Percentiles rank a stretch among this genome's conserved stretches.
phyloP scores from a whole-genome alignment of 2,113 vertebrate species.

The Noctilio leporinus region DNA sequence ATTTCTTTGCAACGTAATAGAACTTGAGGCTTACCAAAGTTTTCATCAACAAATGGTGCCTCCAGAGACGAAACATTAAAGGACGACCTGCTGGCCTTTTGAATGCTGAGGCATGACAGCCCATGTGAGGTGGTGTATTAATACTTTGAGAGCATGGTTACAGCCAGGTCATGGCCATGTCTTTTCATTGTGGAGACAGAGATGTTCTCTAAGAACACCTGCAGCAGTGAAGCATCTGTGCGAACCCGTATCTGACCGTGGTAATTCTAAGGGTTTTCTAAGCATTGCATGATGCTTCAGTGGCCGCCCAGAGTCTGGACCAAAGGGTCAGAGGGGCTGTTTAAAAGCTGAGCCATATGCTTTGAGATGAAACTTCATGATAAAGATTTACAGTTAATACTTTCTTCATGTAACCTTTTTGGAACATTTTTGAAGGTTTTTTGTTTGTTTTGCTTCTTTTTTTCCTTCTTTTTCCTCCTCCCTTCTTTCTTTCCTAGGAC shows the following conservation, averaged over 20 bases:
- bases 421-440: neutral
- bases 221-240: neutral
- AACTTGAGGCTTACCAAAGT: neutral
- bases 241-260: neutral
- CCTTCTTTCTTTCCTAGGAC: neutral
- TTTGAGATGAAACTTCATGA: constrained; percentile 24
- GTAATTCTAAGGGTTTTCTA: neutral
- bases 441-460: neutral
- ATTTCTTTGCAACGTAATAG: constrained; percentile 9
- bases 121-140: neutral
- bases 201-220: neutral
- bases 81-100: neutral
- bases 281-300: neutral
- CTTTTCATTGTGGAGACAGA: constrained; percentile 4
- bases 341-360: constrained; percentile 39
- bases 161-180: neutral
- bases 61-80: neutral
- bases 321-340: neutral
- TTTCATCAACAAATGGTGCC: neutral
- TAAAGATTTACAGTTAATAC: constrained; percentile 37
- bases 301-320: neutral
- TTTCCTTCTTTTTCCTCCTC: neutral
- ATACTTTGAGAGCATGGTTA: neutral
- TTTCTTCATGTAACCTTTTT: neutral
- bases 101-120: neutral